Conservation (phyloP, 2,797 vertebrate genomes). For the Paratrypauchen microcephalus region DNA sequence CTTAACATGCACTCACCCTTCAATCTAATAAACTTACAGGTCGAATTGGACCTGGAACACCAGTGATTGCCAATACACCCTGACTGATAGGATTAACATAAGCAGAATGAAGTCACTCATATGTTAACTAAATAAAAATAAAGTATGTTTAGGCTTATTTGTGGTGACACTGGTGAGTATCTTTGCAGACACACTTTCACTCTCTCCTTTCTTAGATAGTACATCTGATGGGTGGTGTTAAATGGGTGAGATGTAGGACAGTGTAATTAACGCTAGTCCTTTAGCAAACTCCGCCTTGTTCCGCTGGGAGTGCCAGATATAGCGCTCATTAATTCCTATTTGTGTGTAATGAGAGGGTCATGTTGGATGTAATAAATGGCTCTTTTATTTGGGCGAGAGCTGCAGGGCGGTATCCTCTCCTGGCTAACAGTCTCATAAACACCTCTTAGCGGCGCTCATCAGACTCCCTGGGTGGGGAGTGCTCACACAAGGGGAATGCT, state of each 20-base stretch:
- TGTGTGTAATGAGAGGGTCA: conserved; percentile 82
- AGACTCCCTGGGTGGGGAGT: conserved; percentile 58
- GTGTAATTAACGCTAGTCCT: conserved; percentile 76
- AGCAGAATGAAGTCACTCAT: conserved; percentile 3
- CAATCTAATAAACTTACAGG: neutral
- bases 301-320: conserved; percentile 73
- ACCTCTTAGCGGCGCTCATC: conserved; percentile 70
- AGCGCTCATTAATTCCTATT: conserved; percentile 82
- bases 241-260: conserved; percentile 78
- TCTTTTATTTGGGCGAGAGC: conserved; percentile 78
- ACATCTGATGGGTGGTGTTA: conserved; percentile 65
- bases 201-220: conserved; percentile 45
- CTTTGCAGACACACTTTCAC: conserved; percentile 8
- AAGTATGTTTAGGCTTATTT: neutral
- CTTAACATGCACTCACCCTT: neutral
- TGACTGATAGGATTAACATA: conserved; percentile 6
- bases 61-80: conserved; percentile 2
- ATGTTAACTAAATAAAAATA: conserved; percentile 3
- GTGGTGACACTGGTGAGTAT: neutral
- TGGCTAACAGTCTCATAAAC: conserved; percentile 74
- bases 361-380: conserved; percentile 80
- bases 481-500: conserved; percentile 19
- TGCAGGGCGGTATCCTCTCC: conserved; percentile 71
- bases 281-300: conserved; percentile 64
- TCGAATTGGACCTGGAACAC: neutral